Base-by-base conservation (phyloP, 2,888 invertebrate genomes). In the Myopa tessellatipennis region DNA sequence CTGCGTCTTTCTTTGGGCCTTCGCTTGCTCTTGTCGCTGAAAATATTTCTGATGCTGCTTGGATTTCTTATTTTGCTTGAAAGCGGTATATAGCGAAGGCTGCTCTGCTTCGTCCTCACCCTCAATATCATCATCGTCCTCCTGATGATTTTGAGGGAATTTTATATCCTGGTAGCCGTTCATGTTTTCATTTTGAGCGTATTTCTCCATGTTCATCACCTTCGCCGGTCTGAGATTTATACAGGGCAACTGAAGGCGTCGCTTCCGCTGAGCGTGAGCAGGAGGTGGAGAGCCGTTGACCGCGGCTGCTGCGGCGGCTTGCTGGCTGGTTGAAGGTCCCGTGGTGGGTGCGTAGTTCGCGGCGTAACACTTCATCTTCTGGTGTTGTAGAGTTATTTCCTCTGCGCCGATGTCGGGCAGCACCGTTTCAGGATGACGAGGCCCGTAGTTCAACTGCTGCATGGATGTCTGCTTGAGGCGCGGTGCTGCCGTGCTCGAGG, bases 371-470 rank as follows among this genome's bases (percentile, higher is more conserved):
- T 68, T 40, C 18, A 16, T n/a, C 18, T 68, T 55, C 40, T 74
- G 74, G 6, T 74, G 74, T 34, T 68, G 74, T 52, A 74, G 38
- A n/a, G 52, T 58, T 55, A 50, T 68, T 1, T 67, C 36, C 38
- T 52, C 52, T n/a, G 74, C 18, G 38, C 85, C 84, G 12, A 86
- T 75, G 76, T 87, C 86, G 38, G 87, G 84, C 79, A 85, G 83
- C 79, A 83, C 83, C 14, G 87, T 83, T 12, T 86, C 86, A 0
- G 86, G 85, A 2, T 87, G 82, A 77, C 86, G 75, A 3, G 83
- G 83, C 65, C 87, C 26, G 61, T 18, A 26, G 26, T 26, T 61
- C 5, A 86, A 83, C 14, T 85, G 84, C 0, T 87, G 81, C 73
- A 82, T 80, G 12, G 86, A 84, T 60, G 86, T 83, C 52, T 82